phyloP scores from a whole-genome alignment of 92 coral and sea anemone species.

The Phenganax stokvisi region DNA sequence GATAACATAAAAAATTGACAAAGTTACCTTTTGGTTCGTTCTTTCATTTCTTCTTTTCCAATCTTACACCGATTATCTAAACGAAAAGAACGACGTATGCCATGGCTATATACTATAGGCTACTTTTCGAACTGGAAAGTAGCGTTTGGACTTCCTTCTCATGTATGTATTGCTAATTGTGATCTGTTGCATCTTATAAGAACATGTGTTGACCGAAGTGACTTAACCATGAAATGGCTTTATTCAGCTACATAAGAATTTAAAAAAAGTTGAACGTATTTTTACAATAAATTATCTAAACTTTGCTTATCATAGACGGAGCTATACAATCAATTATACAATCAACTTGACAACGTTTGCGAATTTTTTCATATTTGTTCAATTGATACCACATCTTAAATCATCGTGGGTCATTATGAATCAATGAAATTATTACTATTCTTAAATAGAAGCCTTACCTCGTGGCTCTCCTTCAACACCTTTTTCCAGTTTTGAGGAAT shows the following conservation, averaged over 20 bases:
- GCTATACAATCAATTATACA: no score
- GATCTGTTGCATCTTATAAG: neutral
- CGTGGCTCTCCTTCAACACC: neutral
- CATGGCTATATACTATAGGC: neutral
- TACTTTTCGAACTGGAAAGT: neutral
- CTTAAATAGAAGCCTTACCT: neutral
- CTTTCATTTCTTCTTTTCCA: slow-evolving; percentile 25
- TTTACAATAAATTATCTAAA: no score
- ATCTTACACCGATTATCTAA: slow-evolving; percentile 16
- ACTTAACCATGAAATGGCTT: no score
- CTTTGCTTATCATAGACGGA: no score
- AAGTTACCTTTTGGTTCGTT: slow-evolving; percentile 26
- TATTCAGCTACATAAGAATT: no score
- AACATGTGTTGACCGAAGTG: neutral
- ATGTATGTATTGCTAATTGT: neutral
- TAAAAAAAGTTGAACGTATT: no score
- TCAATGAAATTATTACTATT: neutral
- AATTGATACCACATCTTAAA: neutral
- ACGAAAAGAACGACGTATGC: neutral
- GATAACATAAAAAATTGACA: neutral
- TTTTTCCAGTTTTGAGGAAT: neutral
- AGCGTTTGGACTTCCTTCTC: neutral
- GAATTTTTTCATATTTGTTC: neutral
- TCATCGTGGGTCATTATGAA: neutral
- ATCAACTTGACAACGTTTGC: no score